phyloP scores from a whole-genome alignment of 2,113 vertebrate species.

The Psittacara wagleri region DNA sequence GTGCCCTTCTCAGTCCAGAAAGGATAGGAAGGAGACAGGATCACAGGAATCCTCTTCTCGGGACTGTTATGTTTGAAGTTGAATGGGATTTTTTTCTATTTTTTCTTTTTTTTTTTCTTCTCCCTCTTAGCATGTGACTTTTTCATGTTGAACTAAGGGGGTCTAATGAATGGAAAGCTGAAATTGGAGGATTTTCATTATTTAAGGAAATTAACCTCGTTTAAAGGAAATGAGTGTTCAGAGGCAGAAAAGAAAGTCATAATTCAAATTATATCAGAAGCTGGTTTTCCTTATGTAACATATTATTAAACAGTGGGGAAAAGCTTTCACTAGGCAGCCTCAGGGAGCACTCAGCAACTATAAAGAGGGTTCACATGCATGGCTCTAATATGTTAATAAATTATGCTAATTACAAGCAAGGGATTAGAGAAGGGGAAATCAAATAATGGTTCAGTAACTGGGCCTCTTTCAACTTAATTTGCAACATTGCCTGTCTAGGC shows the following conservation, averaged over 20 bases:
- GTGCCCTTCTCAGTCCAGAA: neutral
- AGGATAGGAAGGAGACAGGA: neutral
- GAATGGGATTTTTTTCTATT: neutral
- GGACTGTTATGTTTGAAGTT: slow-evolving; percentile 37
- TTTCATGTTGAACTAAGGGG: slow-evolving; percentile 50
- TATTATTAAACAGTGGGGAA: slow-evolving; percentile 63
- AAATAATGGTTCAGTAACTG: slow-evolving; percentile 46
- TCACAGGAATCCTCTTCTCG: neutral
- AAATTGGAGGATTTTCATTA: slow-evolving; percentile 56
- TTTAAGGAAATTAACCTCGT: slow-evolving; percentile 65
- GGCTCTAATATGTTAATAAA: slow-evolving; percentile 53
- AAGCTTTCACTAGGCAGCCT: slow-evolving; percentile 40
- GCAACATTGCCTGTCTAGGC: slow-evolving; percentile 39
- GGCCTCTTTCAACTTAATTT: slow-evolving; percentile 68
- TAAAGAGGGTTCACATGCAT: slow-evolving; percentile 43
- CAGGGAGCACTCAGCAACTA: slow-evolving; percentile 54
- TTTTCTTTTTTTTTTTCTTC: neutral
- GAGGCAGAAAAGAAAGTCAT: slow-evolving; percentile 68
- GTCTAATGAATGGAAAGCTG: slow-evolving; percentile 56
- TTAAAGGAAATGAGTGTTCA: slow-evolving; percentile 67
- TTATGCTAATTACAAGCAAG: slow-evolving; percentile 57
- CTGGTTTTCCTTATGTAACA: slow-evolving; percentile 44
- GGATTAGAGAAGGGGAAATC: slow-evolving; percentile 54
- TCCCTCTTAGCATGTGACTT: slow-evolving; percentile 40
- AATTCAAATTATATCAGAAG: slow-evolving; percentile 73